Percentiles rank a stretch among this genome's conserved stretches.
Evolutionary conservation across 1,140 invertebrate species (phyloP).

Genomic region (Drosophila teissieri): DNA sequence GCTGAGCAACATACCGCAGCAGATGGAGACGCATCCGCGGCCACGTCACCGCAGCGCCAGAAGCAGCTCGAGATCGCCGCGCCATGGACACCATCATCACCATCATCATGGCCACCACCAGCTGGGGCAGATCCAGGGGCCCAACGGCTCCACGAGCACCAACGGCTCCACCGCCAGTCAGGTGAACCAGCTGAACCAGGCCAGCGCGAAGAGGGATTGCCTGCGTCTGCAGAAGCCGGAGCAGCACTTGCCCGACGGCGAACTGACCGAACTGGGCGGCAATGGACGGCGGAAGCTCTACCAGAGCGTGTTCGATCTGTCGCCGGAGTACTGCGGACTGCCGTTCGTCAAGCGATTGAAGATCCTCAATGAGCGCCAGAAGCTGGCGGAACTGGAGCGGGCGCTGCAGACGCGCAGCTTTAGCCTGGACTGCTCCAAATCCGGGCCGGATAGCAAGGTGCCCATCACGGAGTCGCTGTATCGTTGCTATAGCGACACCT

Average conservation of each 20-base stretch:
- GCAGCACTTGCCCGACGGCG: conserved; percentile 55
- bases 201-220: conserved; percentile 47
- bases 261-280: conserved; percentile 15
- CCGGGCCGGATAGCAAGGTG: conserved; percentile 85
- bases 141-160: conserved; percentile 48
- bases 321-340: conserved; percentile 94
- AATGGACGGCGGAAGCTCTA: conserved; percentile 59
- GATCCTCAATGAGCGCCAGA: conserved; percentile 94
- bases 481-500: conserved; percentile 88
- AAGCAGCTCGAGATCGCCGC: conserved; percentile 52
- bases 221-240: conserved; percentile 61
- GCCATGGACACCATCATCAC: conserved; percentile 39
- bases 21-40: conserved; percentile 45
- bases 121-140: conserved; percentile 9
- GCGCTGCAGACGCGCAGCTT: conserved; percentile 90
- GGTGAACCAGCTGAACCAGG: conserved; percentile 18
- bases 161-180: conserved; percentile 41
- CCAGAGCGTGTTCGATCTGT: conserved; percentile 92
- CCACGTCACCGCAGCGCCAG: conserved; percentile 53
- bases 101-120: conserved; percentile 33
- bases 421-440: conserved; percentile 91
- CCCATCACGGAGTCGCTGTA: conserved; percentile 86
- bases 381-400: conserved; percentile 91
- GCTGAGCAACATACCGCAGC: conserved; percentile 73
- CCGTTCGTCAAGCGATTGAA: conserved; percentile 95